Evolutionary conservation across 2,113 vertebrate genomes (phyloP).

Genomic region (Coptodon rendalli): DNA sequence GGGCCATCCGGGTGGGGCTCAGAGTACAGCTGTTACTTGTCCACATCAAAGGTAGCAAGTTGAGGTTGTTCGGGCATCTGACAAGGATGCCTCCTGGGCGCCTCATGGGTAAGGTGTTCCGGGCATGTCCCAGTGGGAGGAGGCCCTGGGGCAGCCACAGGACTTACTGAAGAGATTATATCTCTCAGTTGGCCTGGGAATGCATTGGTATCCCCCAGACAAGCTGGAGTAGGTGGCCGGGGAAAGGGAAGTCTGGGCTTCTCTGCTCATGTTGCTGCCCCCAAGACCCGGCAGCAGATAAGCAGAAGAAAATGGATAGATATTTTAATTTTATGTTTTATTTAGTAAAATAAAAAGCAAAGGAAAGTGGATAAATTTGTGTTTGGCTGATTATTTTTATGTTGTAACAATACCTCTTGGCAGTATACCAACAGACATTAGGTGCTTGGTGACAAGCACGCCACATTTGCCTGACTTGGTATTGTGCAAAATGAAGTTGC

Average conservation of each 20-base stretch:
- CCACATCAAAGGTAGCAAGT: background rate
- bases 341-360: background rate
- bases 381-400: background rate
- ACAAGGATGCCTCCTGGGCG: no score
- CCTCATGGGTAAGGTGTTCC: background rate
- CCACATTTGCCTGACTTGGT: background rate
- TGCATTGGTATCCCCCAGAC: background rate
- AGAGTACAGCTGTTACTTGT: background rate
- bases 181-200: background rate
- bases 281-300: background rate
- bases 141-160: background rate
- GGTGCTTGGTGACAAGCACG: background rate
- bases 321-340: background rate
- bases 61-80: background rate
- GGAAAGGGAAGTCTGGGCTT: background rate
- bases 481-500: background rate
- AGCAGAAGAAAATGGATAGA: background rate
- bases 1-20: background rate
- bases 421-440: background rate
- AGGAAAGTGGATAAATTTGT: background rate
- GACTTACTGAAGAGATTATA: background rate
- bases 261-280: background rate
- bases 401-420: background rate
- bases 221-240: background rate
- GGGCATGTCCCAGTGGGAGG: background rate